A percentile compares a stretch with the other conserved stretches of the same genome.
Evolutionary conservation across 1,140 invertebrate species (phyloP).

Genomic region (Cotesia vestalis): DNA sequence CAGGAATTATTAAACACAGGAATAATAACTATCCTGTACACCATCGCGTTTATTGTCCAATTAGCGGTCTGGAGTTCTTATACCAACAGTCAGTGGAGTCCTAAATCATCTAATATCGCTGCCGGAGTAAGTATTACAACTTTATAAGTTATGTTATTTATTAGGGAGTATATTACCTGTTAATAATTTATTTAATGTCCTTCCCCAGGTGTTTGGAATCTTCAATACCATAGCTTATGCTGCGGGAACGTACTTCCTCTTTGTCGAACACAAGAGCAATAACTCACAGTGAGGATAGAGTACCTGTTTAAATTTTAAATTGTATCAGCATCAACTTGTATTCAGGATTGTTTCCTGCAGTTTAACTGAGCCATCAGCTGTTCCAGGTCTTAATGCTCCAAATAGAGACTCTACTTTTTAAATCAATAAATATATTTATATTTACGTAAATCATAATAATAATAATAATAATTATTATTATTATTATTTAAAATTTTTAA

Average conservation of each 20-base stretch:
- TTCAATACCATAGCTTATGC: slow-evolving; percentile 84
- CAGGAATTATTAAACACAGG: slow-evolving; percentile 83
- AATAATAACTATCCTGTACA: slow-evolving; percentile 76
- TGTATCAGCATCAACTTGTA: slow-evolving; percentile 36
- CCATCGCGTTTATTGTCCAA: slow-evolving; percentile 82
- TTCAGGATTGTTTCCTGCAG: slow-evolving; percentile 14
- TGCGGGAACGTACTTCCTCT: slow-evolving; percentile 78
- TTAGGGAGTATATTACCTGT: not conserved
- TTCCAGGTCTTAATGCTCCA: slow-evolving; percentile 21
- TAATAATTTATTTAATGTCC: slow-evolving; percentile 28
- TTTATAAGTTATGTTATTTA: not conserved
- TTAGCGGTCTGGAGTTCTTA: slow-evolving; percentile 69
- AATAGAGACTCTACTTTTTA: too few species aligned
- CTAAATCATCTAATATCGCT: slow-evolving; percentile 70
- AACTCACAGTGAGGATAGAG: slow-evolving; percentile 49
- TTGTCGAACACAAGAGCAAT: slow-evolving; percentile 76
- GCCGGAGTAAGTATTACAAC: slow-evolving; percentile 72
- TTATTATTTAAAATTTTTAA: too few species aligned
- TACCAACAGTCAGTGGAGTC: slow-evolving; percentile 22
- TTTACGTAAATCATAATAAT: too few species aligned
- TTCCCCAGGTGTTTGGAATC: slow-evolving; percentile 78
- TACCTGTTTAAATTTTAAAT: slow-evolving; percentile 42
- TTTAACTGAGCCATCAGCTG: slow-evolving; percentile 7
- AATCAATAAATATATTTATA: too few species aligned
- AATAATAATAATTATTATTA: too few species aligned